phyloP scores from a whole-genome alignment of 2,113 vertebrate genomes.

The Guaruba guarouba region DNA sequence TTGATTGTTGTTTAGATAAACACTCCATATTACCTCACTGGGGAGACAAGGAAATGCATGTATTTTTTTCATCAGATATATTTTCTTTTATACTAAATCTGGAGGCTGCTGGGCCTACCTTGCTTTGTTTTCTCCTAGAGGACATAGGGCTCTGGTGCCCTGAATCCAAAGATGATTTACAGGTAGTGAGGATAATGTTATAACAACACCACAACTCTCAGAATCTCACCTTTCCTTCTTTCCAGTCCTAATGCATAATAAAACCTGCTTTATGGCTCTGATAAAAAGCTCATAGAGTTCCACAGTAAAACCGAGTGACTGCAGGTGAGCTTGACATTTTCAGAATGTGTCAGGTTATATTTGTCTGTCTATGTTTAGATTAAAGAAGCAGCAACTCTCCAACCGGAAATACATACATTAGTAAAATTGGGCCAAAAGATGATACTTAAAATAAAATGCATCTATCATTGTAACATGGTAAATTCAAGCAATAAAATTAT shows the following conservation, averaged over 20 bases:
- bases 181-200: background rate
- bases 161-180: background rate
- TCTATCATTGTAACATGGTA: background rate
- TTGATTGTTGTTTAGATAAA: background rate
- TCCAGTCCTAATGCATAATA: background rate
- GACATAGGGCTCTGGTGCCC: background rate
- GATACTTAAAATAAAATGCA: background rate
- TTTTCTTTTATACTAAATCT: background rate
- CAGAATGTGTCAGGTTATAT: background rate
- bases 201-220: background rate
- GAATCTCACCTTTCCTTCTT: background rate
- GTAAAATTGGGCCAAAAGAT: background rate
- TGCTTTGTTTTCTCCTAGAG: background rate
- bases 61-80: background rate
- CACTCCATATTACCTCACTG: background rate
- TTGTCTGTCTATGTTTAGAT: background rate
- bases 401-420: background rate
- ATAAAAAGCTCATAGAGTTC: background rate
- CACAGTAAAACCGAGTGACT: background rate
- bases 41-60: background rate
- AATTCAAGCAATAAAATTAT: background rate
- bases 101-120: background rate
- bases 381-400: background rate
- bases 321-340: conserved; percentile 6
- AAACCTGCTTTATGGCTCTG: background rate